Conservation (phyloP, 37 sponge, comb jelly and placozoan genomes). For the Hormiphora californensis region DNA sequence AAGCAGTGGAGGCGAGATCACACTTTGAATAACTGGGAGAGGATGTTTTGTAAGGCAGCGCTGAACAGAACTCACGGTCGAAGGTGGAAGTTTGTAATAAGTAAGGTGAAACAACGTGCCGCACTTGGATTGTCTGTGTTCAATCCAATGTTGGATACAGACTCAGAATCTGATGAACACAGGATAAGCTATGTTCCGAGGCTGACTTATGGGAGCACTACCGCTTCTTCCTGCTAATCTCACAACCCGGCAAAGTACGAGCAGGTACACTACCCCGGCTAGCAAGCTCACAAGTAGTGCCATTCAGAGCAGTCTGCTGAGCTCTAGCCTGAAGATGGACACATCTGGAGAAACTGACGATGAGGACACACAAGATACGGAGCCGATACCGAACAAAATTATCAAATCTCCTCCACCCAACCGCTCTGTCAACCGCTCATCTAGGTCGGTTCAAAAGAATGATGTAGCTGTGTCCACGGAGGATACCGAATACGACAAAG, state of each 20-base stretch:
- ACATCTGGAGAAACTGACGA: constrained; percentile 43
- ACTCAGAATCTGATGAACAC: not conserved
- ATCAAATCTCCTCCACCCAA: not conserved
- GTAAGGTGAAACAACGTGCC: constrained; percentile 37
- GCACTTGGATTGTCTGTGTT: constrained; percentile 44
- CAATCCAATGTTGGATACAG: constrained; percentile 23
- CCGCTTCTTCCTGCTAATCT: not conserved
- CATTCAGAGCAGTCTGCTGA: constrained; percentile 27
- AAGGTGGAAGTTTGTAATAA: constrained; percentile 53
- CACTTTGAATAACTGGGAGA: constrained; percentile 54
- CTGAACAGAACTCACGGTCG: constrained; percentile 45
- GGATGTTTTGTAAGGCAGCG: constrained; percentile 51
- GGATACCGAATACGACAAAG: constrained; percentile 31
- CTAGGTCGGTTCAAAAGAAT: constrained; percentile 11
- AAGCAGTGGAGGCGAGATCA: constrained; percentile 40
- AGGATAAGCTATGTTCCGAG: not conserved
- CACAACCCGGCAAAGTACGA: not conserved
- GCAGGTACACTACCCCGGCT: not conserved
- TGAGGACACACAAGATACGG: constrained; percentile 50
- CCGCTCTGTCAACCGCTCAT: not conserved
- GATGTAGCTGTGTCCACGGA: constrained; percentile 22
- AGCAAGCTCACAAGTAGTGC: constrained; percentile 24
- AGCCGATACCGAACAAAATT: not conserved
- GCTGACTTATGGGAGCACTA: constrained; percentile 51
- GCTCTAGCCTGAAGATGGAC: constrained; percentile 31